phyloP scores from a whole-genome alignment of 2,797 vertebrate species.

The Microctenopoma lineatum region DNA sequence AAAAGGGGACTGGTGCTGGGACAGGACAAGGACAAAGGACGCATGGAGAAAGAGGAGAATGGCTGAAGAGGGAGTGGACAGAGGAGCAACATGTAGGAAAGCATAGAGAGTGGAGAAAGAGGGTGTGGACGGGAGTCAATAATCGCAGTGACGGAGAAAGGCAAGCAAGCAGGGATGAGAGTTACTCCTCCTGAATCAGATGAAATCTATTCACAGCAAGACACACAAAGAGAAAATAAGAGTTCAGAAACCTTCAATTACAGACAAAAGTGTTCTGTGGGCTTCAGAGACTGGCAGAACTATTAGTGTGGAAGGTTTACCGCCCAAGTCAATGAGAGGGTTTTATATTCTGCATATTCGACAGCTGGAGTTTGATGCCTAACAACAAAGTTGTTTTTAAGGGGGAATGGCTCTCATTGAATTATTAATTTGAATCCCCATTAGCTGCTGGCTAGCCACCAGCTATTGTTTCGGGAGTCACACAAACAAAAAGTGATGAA shows the following conservation, averaged over 20 bases:
- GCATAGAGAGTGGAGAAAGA: slow-evolving; percentile 27
- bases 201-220: slow-evolving; percentile 41
- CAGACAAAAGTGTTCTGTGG: slow-evolving; percentile 41
- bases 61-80: slow-evolving; percentile 22
- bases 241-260: slow-evolving; percentile 58
- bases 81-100: slow-evolving; percentile 23
- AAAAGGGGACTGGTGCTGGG: slow-evolving; percentile 37
- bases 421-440: slow-evolving; percentile 56
- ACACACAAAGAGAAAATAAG: slow-evolving; percentile 43
- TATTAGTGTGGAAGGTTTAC: slow-evolving; percentile 57
- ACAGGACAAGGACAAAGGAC: slow-evolving; percentile 24
- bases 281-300: slow-evolving; percentile 57
- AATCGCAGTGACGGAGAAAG: slow-evolving; percentile 27
- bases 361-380: slow-evolving; percentile 39
- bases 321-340: slow-evolving; percentile 39
- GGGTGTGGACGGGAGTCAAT: slow-evolving; percentile 19
- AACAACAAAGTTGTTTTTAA: slow-evolving; percentile 51
- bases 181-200: slow-evolving; percentile 26
- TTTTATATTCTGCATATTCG: slow-evolving; percentile 51
- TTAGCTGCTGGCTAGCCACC: slow-evolving; percentile 48
- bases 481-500: slow-evolving; percentile 37
- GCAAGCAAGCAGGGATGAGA: slow-evolving; percentile 26
- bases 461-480: slow-evolving; percentile 47
- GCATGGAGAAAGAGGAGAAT: slow-evolving; percentile 11
- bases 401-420: slow-evolving; percentile 33